Percentiles rank a stretch among this genome's conserved stretches.
These are phyloP conservation scores for Poecilia wingei DNA, from an alignment of 2,797 vertebrate species.

Conservation along the genomic window DNA sequence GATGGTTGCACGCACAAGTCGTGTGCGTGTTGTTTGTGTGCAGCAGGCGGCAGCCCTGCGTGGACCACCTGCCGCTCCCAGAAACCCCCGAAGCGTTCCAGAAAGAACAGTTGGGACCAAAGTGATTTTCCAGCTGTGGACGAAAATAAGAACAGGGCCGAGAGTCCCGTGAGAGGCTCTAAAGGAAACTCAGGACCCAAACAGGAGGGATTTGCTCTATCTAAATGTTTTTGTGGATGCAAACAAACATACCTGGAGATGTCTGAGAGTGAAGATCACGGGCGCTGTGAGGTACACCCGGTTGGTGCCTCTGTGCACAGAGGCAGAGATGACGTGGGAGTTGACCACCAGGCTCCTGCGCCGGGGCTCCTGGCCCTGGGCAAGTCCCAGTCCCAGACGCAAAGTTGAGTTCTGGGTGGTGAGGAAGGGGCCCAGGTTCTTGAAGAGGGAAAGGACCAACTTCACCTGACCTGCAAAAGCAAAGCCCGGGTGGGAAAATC, in stretches of 20 bases:
- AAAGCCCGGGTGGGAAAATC: not conserved
- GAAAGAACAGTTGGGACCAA: constrained; percentile 95
- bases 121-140: constrained; percentile 89
- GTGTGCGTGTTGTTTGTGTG: constrained; percentile 93
- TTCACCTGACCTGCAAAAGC: constrained; percentile 86
- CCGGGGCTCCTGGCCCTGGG: constrained; percentile 69
- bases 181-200: not conserved
- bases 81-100: constrained; percentile 92
- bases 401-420: constrained; percentile 90
- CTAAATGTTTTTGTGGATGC: not conserved
- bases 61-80: constrained; percentile 91
- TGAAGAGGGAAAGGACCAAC: constrained; percentile 90
- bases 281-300: constrained; percentile 91
- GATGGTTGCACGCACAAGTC: constrained; percentile 92
- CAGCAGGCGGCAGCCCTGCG: constrained; percentile 90
- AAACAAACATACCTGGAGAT: constrained; percentile 83
- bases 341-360: constrained; percentile 87
- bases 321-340: constrained; percentile 91
- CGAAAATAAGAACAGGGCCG: constrained; percentile 13
- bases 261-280: constrained; percentile 89
- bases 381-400: constrained; percentile 77
- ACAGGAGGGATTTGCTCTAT: not conserved
- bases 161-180: not conserved
- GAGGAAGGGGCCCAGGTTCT: constrained; percentile 91
- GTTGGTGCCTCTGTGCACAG: constrained; percentile 91